Evolutionary conservation across 2,113 vertebrate species (phyloP), one percentile per base, ranked within the genome.

Genomic region (Chlamydotis undulata): DNA sequence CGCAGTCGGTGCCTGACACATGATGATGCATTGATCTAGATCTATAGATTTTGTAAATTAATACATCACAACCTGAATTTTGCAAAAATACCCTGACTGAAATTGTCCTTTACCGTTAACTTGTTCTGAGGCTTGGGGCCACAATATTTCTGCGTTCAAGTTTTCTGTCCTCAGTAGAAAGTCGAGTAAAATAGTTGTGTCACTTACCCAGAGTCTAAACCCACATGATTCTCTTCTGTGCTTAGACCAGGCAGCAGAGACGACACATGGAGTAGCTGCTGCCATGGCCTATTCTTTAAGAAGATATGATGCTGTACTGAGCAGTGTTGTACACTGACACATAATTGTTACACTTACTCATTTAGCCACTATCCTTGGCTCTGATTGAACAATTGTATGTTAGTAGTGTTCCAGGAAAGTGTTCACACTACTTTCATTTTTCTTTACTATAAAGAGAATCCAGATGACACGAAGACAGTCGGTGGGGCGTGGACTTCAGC

Each of bases 381-480:
- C 43, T 69, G 9, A n/a, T 19, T 47, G 53, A 79, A 61, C 15
- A 53, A 5, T 31, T 49, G 16, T 14, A 3, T 28, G 24, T 60
- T 93, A 16, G 1, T 87, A 63, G 73, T 87, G 71, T 93, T 67
- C 35, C 70, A 89, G 71, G 53, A 67, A 83, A 43, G 53, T 49
- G 23, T 53, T 87, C 17, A 94, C 73, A 74, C 12, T 28, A 1
- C n/a, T 78, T 24, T 6, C 8, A 39, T 67, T n/a, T 82, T 93
- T 82, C 65, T 88, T 91, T 86, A 25, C 67, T 64, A 2, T 91
- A 52, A 67, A 98, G 98, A 97, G 98, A 87, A 98, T 98, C 91
- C 98, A 98, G 89, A 98, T 98, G 98, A 96, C 97, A 31, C 98
- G 99, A 31, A 98, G 99, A 22, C 99, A 99, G 89, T 99, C 98